Evolutionary conservation across 1,140 invertebrate species (phyloP).

Genomic region (Lepidurus apus): DNA sequence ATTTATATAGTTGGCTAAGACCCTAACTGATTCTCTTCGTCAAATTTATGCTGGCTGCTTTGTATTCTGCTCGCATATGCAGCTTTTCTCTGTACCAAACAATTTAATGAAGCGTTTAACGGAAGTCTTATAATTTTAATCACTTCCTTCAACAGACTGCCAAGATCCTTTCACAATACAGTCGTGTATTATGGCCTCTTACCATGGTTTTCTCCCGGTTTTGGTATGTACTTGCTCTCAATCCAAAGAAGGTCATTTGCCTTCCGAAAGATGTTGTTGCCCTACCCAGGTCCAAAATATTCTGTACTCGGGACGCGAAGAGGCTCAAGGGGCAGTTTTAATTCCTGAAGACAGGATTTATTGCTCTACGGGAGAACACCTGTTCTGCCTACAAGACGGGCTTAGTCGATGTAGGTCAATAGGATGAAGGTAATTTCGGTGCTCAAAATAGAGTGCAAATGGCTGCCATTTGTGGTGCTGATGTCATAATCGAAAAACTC

Average conservation of each 20-base stretch:
- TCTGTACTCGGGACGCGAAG: not conserved
- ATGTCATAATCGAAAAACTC: not conserved
- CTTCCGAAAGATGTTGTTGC: not conserved
- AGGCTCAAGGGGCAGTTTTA: not conserved
- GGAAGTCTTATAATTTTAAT: no score
- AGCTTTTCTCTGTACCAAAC: no score
- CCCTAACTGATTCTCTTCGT: no score
- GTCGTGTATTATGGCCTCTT: not conserved
- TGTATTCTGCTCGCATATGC: no score
- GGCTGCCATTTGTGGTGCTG: not conserved
- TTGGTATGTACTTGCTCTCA: not conserved
- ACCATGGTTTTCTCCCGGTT: not conserved
- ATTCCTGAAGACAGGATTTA: not conserved
- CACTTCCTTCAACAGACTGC: no score
- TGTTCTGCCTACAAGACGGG: not conserved
- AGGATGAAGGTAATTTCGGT: not conserved
- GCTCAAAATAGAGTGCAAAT: not conserved
- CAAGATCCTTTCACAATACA: not conserved
- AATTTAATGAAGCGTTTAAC: no score
- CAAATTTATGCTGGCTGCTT: no score
- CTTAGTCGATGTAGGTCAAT: not conserved
- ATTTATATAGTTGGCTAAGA: no score
- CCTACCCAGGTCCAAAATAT: not conserved
- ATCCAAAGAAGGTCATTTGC: slow-evolving; percentile 10
- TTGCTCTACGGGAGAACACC: not conserved